A percentile compares a stretch with the other conserved stretches of the same genome.
Conservation (phyloP, 2,797 vertebrate genomes). For the Pteropus rufus region DNA sequence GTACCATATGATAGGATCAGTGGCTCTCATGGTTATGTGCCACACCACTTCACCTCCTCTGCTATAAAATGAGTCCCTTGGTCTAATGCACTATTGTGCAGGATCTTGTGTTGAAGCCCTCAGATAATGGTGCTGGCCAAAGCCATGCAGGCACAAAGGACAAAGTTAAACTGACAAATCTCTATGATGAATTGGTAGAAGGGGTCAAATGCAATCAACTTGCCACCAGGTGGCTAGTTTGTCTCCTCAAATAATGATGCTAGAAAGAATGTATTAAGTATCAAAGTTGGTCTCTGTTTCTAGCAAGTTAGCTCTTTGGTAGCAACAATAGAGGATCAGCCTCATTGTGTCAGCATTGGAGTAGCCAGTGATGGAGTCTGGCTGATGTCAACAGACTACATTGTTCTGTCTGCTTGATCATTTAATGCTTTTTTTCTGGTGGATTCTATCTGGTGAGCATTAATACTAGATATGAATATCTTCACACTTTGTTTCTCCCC, state of each 20-base stretch:
- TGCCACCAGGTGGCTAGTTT: not conserved
- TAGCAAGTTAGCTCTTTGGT: not conserved
- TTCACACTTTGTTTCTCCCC: not conserved
- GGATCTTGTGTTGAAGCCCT: not conserved
- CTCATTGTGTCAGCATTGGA: not conserved
- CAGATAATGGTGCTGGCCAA: not conserved
- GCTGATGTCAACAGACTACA: not conserved
- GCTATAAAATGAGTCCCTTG: not conserved
- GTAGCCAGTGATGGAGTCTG: not conserved
- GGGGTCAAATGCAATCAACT: not conserved
- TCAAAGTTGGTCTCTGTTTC: not conserved
- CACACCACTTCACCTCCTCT: not conserved
- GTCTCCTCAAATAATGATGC: not conserved
- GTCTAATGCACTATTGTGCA: not conserved
- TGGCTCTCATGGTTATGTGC: not conserved
- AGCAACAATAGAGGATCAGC: not conserved
- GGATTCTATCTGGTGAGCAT: not conserved
- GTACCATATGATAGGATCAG: not conserved
- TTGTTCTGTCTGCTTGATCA: not conserved
- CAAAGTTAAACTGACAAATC: not conserved
- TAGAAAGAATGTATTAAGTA: no score
- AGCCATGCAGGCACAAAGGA: not conserved
- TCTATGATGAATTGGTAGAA: not conserved
- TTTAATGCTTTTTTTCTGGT: not conserved
- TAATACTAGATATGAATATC: not conserved